phyloP scores from a whole-genome alignment of 2,888 invertebrate species.

The Coelinius sp. region DNA sequence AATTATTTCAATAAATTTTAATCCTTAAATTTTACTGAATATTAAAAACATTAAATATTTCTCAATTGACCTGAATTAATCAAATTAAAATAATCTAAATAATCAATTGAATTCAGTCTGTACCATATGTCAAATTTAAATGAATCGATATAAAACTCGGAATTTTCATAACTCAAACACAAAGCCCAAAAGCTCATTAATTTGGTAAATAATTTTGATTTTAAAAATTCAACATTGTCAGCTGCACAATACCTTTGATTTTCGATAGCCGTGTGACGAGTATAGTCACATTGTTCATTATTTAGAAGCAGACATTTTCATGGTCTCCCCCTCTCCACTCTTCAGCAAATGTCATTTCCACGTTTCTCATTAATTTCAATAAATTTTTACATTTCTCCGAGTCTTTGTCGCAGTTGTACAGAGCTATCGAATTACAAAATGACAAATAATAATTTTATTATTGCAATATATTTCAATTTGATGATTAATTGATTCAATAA shows the following conservation, averaged over 20 bases:
- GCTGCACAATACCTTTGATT: not conserved
- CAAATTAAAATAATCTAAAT: not conserved
- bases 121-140: not conserved
- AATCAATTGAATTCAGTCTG: not conserved
- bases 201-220: not conserved
- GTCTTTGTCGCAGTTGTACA: not conserved
- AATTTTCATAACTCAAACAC: not conserved
- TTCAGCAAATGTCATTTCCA: not conserved
- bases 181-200: not conserved
- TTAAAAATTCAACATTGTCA: not conserved
- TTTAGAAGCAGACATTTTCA: not conserved
- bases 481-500: not conserved
- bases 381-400: not conserved
- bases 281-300: constrained; percentile 6
- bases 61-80: not conserved
- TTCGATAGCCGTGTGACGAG: constrained; percentile 1
- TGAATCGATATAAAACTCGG: not conserved
- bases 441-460: not conserved
- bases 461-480: not conserved
- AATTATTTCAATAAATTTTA: too few relatives aligned
- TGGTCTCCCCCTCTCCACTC: not conserved
- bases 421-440: constrained; percentile 3
- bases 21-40: not conserved
- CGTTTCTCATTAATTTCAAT: constrained; percentile 8
- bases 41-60: not conserved